Base-by-base conservation (phyloP, 1,140 invertebrate genomes). In the Halesus radiatus region DNA sequence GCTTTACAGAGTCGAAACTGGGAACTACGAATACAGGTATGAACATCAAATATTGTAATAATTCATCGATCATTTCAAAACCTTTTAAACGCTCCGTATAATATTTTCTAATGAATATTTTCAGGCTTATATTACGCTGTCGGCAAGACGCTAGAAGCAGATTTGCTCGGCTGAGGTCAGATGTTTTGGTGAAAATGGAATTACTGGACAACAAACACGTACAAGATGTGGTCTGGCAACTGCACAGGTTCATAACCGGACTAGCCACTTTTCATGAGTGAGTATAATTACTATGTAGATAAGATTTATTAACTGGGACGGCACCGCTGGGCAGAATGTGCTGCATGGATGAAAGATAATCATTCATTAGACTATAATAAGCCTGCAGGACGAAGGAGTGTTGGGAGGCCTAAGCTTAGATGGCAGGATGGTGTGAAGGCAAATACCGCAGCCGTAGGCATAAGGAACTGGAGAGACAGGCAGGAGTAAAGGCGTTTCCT, bases 131-230 rank as follows among this genome's bases (percentile, higher is more conserved):
- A 53, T 88, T 99, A 6, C 91, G 98, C 72, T 99, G 98, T 90
- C 93, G 98, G 32, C 98, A 99, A 91, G 96, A 98, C 84, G 98
- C 98, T 0, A 89, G 98, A 79, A 89, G 91, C 0, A 93, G 94
- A 85, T 99, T 99, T 90, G 98, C 98, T 16, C 95, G 96, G 84
- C 90, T 99, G 26, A 90, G 98, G 64, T 95, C 96, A 0, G 98
- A 99, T 89, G 98, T 99, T 0, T 89, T 99, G 5, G 96, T 99
- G 0, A 99, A 99, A 90, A 91, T 99, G 84, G 98, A 99, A 88
- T 88, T 99, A 10, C 88, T 99, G 8, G 98, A 99, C 86, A 98
- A 98, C 85, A 99, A 99, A 88, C 98, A 99, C 88, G 97, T 98
- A 0, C 97, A 97, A 88, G 96, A 97, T 85, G 92, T 97, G n/a